A percentile compares a stretch with the other conserved stretches of the same genome.
Evolutionary conservation across 2,113 vertebrate genomes (phyloP).

Genomic region (Pseudorectes ferrugineus): DNA sequence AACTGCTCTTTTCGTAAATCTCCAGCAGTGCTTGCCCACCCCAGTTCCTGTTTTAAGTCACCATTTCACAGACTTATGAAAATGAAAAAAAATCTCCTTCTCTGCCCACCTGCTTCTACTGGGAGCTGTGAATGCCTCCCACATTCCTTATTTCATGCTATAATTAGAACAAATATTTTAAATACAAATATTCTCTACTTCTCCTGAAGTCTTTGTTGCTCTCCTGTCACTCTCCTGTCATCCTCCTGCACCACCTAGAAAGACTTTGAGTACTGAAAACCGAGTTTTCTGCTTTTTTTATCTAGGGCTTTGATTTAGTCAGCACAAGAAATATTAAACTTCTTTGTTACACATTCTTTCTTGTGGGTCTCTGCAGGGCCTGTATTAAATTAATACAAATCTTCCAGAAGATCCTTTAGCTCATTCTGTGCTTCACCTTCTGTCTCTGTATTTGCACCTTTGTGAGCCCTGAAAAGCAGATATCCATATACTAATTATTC

Average conservation of each 20-base stretch:
- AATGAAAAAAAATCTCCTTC: neutral
- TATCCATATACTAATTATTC: neutral
- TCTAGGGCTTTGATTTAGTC: neutral
- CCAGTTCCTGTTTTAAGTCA: neutral
- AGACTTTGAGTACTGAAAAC: neutral
- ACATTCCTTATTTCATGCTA: neutral
- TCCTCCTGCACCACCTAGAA: neutral
- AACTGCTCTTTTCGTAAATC: neutral
- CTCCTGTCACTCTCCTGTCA: neutral
- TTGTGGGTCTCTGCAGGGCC: neutral
- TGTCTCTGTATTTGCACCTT: neutral
- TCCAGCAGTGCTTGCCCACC: neutral
- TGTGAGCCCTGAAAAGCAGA: neutral
- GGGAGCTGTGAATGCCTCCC: neutral
- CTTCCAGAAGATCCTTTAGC: neutral
- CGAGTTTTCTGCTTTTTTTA: neutral
- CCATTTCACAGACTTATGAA: neutral
- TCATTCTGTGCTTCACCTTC: neutral
- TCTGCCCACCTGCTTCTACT: conserved; percentile 14
- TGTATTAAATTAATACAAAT: neutral
- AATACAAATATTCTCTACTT: conserved; percentile 14
- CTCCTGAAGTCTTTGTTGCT: neutral
- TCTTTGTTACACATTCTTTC: neutral
- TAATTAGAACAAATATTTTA: conserved; percentile 51
- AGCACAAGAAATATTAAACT: neutral